phyloP scores from a whole-genome alignment of 2,797 vertebrate species.

The Cyprinella venusta region DNA sequence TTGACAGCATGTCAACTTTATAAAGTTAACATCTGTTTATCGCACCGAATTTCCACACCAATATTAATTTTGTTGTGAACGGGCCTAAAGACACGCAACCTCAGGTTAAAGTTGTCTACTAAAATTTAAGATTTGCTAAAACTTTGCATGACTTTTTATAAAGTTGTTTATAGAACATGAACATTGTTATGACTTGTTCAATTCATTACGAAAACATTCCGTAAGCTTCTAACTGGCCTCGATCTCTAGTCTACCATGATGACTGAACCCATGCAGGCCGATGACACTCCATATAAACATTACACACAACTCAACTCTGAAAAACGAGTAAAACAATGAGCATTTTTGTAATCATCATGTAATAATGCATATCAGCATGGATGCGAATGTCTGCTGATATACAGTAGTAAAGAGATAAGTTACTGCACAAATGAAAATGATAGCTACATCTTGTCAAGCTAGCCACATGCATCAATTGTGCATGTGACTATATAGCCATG shows the following conservation, averaged over 20 bases:
- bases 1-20: not conserved
- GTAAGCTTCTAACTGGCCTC: not conserved
- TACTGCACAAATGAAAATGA: not conserved
- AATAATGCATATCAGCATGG: not conserved
- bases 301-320: not conserved
- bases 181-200: not conserved
- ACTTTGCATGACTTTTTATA: not conserved
- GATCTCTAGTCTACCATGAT: constrained; percentile 4
- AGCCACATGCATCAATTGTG: not conserved
- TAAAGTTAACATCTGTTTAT: not conserved
- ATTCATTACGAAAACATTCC: not conserved
- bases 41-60: not conserved
- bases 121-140: not conserved
- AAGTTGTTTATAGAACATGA: not conserved
- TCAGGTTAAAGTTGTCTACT: too few relatives aligned
- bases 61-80: not conserved
- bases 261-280: not conserved
- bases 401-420: not conserved
- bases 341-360: not conserved
- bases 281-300: constrained; percentile 26
- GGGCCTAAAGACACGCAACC: not conserved
- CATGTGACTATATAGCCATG: not conserved
- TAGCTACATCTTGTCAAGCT: not conserved
- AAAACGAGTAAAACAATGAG: not conserved
- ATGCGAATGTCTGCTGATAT: not conserved